Evolutionary conservation across 2,888 invertebrate species (phyloP).

Genomic region (Copidosoma aretas): DNA sequence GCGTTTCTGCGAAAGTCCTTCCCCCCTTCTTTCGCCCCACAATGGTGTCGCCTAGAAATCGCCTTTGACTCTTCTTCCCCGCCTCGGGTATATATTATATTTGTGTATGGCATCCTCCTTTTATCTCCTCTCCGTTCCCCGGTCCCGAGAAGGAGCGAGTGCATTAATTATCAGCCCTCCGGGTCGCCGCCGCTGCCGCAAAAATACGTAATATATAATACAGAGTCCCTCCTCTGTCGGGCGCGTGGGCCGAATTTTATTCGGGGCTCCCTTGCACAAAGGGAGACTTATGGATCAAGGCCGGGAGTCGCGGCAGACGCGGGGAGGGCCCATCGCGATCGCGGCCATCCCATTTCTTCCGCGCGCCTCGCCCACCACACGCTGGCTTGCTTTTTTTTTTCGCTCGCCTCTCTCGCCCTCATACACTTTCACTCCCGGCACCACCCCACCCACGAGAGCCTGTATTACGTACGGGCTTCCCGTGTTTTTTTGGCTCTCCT

Average conservation of each 20-base stretch:
- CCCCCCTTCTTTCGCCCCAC: background rate
- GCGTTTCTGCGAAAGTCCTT: conserved; percentile 16
- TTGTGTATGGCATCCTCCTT: background rate
- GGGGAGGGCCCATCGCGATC: conserved; percentile 3
- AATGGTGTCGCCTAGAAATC: background rate
- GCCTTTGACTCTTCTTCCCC: background rate
- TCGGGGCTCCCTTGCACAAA: conserved; percentile 2
- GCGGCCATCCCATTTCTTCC: conserved; percentile 32
- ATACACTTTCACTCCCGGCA: conserved; percentile 35
- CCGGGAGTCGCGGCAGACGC: conserved; percentile 1
- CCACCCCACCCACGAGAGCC: background rate
- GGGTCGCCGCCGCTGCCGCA: background rate
- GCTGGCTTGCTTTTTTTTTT: too few species aligned
- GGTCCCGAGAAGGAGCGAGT: conserved; percentile 23
- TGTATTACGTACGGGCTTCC: too few species aligned
- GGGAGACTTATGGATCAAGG: conserved; percentile 37
- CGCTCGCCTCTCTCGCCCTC: conserved; percentile 14
- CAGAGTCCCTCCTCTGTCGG: too few species aligned
- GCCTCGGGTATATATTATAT: background rate
- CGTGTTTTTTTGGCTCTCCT: background rate
- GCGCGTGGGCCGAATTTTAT: background rate
- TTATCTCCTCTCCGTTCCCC: background rate
- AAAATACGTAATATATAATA: too few species aligned
- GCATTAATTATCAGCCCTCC: conserved; percentile 31
- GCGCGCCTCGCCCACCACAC: background rate